Base-by-base conservation (phyloP, 2,888 invertebrate genomes). In the Eupeodes latifasciatus region DNA sequence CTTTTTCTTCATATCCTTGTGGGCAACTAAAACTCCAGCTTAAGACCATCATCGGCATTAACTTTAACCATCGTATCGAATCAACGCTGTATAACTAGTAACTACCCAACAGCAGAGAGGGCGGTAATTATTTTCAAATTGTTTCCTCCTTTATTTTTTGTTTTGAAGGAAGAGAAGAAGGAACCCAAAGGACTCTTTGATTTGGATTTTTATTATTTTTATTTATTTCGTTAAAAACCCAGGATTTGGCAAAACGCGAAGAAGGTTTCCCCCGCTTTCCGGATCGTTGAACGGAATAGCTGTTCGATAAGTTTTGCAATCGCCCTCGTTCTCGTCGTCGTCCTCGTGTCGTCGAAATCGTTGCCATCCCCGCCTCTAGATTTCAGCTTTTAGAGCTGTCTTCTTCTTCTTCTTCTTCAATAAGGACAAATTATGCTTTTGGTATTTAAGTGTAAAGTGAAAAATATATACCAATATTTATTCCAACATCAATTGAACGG, bases 41-140 rank as follows among this genome's bases (percentile, higher is more conserved):
- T 5, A 14, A n/a, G n/a, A 1, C 61, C 5, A 34, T 12, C 57
- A 57, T 4, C 1, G 12, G 12, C n/a, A 61, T 36, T 14, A 34
- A 59, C 27, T 27, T 27, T 27, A 57, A 57, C 27, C 14, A 66
- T 27, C 27, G 16, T 16, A 40, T 3, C 57, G 19, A 3, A 19
- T 2, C 5, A 36, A 5, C 44, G 16, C 2, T 5, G 27, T 27
- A 9, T 4, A 9, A 19, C 36, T 4, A 55, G 27, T 27, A 27
- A 27, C 27, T 27, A 47, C 47, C 47, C 19, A 49, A 10, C 47
- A 59, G 4, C 36, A 49, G 12, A 12, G 27, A 66, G 69, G 67
- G 72, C 47, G 71, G 79, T 76, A 87, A 87, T 83, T 87, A 83
- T 87, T 71, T 77, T 80, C 64, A 74, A 87, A 87, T 80, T 83